Conservation (phyloP, 1,140 invertebrate species). For the Grapholita molesta region DNA sequence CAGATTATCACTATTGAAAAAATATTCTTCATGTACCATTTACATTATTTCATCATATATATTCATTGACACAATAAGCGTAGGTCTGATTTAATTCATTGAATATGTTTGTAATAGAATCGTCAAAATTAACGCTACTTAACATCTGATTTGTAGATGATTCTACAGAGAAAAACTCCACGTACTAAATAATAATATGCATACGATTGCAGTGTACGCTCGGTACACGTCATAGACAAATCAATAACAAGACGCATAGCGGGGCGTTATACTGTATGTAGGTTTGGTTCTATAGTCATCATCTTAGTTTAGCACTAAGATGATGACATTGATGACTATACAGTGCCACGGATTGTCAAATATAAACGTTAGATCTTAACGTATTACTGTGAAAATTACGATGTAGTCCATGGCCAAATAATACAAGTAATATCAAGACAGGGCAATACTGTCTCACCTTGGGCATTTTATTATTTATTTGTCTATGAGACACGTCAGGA, state of each 20-base stretch:
- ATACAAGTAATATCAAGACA: not conserved
- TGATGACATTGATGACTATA: too few species aligned
- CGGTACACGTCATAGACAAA: not conserved
- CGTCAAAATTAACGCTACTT: slow-evolving; percentile 15
- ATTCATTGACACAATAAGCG: slow-evolving; percentile 56
- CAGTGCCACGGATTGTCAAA: not conserved
- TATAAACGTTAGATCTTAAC: not conserved
- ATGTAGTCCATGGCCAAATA: not conserved
- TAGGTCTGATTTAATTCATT: slow-evolving; percentile 37
- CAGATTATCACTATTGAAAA: slow-evolving; percentile 53
- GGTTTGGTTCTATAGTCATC: not conserved
- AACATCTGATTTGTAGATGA: slow-evolving; percentile 13
- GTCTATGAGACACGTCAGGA: not conserved
- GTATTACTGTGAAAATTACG: not conserved
- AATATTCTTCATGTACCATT: slow-evolving; percentile 43
- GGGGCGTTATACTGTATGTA: not conserved
- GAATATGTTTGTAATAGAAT: slow-evolving; percentile 7
- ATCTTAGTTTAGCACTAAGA: too few species aligned
- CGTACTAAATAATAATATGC: slow-evolving; percentile 14
- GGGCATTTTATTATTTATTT: not conserved
- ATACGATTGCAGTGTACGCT: not conserved
- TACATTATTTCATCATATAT: slow-evolving; percentile 38
- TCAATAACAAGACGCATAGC: not conserved
- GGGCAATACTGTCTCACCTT: not conserved
- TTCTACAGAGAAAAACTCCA: not conserved